Evolutionary conservation across 2,113 vertebrate species (phyloP).

Genomic region (Ptilorrhoa leucosticta): DNA sequence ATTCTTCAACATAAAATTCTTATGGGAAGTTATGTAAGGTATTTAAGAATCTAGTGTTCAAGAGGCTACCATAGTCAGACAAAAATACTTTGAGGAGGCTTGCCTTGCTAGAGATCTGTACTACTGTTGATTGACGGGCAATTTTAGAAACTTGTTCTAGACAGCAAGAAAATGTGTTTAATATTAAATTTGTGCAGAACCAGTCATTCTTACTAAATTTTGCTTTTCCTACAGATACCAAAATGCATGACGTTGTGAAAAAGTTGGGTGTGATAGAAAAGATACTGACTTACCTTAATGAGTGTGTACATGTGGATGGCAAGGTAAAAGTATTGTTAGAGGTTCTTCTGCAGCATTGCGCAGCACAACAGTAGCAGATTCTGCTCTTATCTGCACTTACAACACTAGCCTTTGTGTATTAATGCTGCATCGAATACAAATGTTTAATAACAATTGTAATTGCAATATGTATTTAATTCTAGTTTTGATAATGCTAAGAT

Average conservation of each 20-base stretch:
- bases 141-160: background rate
- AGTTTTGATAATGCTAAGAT: background rate
- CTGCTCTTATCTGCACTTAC: background rate
- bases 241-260: conserved; percentile 85
- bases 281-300: conserved; percentile 76
- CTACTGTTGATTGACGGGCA: background rate
- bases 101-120: background rate
- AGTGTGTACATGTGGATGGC: conserved; percentile 76
- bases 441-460: background rate
- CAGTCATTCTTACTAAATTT: background rate
- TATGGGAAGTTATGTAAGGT: background rate
- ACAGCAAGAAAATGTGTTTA: background rate
- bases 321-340: conserved; percentile 73
- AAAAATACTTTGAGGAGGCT: background rate
- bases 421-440: background rate
- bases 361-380: background rate
- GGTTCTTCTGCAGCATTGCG: background rate
- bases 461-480: background rate
- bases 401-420: background rate
- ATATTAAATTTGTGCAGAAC: background rate
- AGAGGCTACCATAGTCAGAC: background rate
- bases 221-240: conserved; percentile 74
- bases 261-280: conserved; percentile 79
- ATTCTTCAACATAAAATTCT: background rate
- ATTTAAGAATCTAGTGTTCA: background rate